Base-by-base conservation (phyloP, 2,888 invertebrate species). In the Nephrotoma guestfalica region DNA sequence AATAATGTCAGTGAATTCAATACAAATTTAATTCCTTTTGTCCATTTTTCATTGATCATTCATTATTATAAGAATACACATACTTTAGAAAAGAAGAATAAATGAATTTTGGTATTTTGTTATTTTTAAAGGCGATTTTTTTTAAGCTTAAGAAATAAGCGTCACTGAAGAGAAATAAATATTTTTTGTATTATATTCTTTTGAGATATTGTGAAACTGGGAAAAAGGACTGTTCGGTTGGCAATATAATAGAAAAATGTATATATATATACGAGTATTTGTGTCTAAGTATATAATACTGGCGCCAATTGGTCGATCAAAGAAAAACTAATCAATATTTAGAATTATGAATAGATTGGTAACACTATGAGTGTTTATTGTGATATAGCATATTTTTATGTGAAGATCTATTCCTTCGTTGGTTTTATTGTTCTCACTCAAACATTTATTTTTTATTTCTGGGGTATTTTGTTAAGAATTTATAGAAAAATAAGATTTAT, bases 251-350 rank as follows among this genome's bases (percentile, higher is more conserved):
- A 57, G 51, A 57, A 57, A 57, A 7, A 57, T 15, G 7, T 15
- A 57, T 15, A 18, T 57, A 57, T 57, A 57, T 6, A 30, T 30
- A 43, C 43, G 30, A 30, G 47, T 47, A 47, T 47, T 15, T 6
- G 15, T 57, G 6, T 51, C n/a, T 57, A 57, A 83, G 83, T 41
- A 83, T 83, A 83, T 83, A 83, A 83, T 83, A 83, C 83, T 83
- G 83, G 83, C 83, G 83, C 83, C 83, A 83, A 83, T 83, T 83
- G 83, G 83, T 41, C 83, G 83, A 83, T 83, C 83, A 83, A 57
- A 57, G 51, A 57, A 57, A 57, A 57, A 57, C 51, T 57, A 57
- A 57, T 57, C 51, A 57, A 57, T 57, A 57, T 57, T 57, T 57
- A 57, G 51, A 51, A 51, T 57, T 57, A 57, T 57, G 51, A 57